Base-by-base conservation (phyloP, 2,113 vertebrate species). In the Ictalurus punctatus region DNA sequence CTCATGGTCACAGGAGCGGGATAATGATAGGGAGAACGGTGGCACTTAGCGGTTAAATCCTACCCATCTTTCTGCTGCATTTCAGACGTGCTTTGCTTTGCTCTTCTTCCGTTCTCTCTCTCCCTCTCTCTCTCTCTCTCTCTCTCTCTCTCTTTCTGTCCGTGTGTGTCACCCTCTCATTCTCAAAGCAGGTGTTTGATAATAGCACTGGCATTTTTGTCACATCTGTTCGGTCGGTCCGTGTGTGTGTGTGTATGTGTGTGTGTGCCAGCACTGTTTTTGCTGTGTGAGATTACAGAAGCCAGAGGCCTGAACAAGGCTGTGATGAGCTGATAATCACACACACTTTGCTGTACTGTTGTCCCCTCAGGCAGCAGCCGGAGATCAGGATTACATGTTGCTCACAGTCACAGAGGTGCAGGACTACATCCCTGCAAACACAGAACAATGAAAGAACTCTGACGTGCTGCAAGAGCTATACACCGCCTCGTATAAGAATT, bases 281-380 rank as follows among this genome's bases (percentile, higher is more conserved):
- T 56, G 19, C n/a, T 27, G 79, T n/a, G 61, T 71, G 59, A 85
- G 81, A 87, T 85, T 91, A 67, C 80, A 87, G 63, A 56, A 76
- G 83, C 54, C 59, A 54, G 80, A 87, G 78, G 82, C 54, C 30
- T 44, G 69, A 78, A 79, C 81, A 73, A 87, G 54, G 76, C n/a
- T 48, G 40, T 81, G 65, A 85, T 83, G 82, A 84, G 85, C 48
- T 40, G 86, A 86, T 91, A 91, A 91, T 90, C 52, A 85, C 83
- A 86, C 48, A 69, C 67, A 56, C 56, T 89, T 80, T 40, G 90
- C 44, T 40, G 81, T 73, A 52, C n/a, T 9, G 6, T 1, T 23
- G 78, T 40, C 40, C 82, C 83, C 59, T 76, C 23, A 0, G 3
- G 83, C 2, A 83, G 90, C 67, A 83, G 90, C 67, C 85, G 85